phyloP scores from a whole-genome alignment of 2,113 vertebrate genomes.

The Tachycineta bicolor region DNA sequence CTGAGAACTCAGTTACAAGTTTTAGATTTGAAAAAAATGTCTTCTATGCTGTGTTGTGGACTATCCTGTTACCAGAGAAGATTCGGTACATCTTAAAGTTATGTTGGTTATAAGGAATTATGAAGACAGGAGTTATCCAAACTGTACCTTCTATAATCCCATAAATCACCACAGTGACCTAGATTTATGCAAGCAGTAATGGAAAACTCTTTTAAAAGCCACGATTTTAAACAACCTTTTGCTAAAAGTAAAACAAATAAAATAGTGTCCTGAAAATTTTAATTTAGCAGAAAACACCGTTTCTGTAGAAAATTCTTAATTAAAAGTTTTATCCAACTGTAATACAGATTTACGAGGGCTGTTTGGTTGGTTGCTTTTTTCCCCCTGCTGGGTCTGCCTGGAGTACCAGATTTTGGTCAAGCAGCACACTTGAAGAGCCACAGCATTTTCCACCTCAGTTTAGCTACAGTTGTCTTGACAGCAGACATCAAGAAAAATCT shows the following conservation, averaged over 20 bases:
- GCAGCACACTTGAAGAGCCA: neutral
- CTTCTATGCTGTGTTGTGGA: neutral
- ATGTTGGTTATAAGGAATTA: neutral
- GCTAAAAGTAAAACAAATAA: neutral
- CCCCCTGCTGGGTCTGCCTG: neutral
- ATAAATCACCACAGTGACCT: neutral
- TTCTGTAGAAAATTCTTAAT: neutral
- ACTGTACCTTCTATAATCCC: neutral
- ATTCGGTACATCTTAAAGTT: rapidly evolving
- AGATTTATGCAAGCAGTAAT: neutral
- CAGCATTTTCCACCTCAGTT: neutral
- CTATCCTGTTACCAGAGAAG: neutral
- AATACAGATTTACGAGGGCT: neutral
- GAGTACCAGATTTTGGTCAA: neutral
- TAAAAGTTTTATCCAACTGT: neutral
- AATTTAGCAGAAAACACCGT: neutral
- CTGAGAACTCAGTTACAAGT: neutral
- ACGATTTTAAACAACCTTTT: neutral
- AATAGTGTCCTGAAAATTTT: neutral
- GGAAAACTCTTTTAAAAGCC: neutral
- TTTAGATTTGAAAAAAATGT: neutral
- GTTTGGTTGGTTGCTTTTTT: rapidly evolving
- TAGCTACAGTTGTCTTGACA: neutral
- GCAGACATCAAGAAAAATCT: conserved; percentile 7
- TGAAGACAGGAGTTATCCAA: neutral